Evolutionary conservation across 2,113 vertebrate species (phyloP).

Genomic region (Gymnobelideus leadbeateri): DNA sequence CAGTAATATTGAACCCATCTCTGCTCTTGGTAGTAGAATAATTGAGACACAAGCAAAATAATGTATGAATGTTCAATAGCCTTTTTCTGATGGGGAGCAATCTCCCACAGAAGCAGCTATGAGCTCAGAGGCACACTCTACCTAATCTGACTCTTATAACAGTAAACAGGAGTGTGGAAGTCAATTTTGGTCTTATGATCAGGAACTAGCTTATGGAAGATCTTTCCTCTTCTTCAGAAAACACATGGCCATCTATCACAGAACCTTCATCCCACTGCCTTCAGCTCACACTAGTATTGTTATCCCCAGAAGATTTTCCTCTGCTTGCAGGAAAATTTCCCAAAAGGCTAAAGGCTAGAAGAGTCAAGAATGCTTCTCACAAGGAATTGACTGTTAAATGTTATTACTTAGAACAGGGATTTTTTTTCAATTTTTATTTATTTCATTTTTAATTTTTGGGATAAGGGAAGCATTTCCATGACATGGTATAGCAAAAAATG

Average conservation of each 20-base stretch:
- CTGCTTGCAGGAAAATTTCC: neutral
- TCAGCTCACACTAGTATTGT: accelerated
- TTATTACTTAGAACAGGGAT: neutral
- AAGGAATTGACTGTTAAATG: neutral
- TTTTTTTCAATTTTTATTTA: neutral
- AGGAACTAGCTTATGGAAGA: neutral
- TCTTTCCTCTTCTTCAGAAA: neutral
- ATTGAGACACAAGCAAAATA: neutral
- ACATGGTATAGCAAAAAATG: neutral
- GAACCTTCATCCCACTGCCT: neutral
- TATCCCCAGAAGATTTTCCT: neutral
- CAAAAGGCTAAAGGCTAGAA: neutral
- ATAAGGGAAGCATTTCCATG: neutral
- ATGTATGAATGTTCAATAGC: neutral
- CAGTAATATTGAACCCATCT: neutral
- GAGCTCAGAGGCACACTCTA: neutral
- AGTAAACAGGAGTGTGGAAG: neutral
- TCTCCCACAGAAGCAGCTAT: neutral
- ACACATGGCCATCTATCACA: accelerated
- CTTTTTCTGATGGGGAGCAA: neutral
- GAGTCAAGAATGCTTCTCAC: neutral
- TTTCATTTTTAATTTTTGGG: neutral
- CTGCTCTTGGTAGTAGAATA: neutral
- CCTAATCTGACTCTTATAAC: neutral
- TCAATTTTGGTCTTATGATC: accelerated